Base-by-base conservation (phyloP, 1,140 invertebrate genomes). In the Papilio glaucus region DNA sequence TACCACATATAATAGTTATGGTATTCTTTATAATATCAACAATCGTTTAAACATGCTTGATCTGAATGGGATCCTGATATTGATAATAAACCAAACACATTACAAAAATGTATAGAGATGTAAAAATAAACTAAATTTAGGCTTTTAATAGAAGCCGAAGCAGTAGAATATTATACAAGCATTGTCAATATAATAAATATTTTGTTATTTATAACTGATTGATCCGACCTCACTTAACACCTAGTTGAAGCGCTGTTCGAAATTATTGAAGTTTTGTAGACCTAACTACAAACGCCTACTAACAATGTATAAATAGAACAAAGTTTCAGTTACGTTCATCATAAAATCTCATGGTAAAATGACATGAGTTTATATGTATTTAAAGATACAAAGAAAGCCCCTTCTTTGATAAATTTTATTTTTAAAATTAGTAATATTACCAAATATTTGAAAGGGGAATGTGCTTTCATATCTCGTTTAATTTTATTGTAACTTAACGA, bases 401-500 rank as follows among this genome's bases (percentile, higher is more conserved):
- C n/a, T n/a, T n/a, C n/a, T n/a, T n/a, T n/a, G n/a, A n/a, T n/a
- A n/a, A n/a, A n/a, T n/a, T n/a, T n/a, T n/a, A n/a, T n/a, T n/a
- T n/a, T n/a, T n/a, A n/a, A 75, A 82, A 78, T 78, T 78, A 80
- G 75, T 72, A 73, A 76, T 45, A 80, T 80, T 77, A 79, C n/a
- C 0, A 63, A 67, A 75, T 62, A 62, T 41, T 67, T 24, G 13
- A 39, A 60, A 70, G 62, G 71, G 38, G 39, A 72, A 69, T 70
- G 62, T 8, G 39, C 26, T 45, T 5, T 73, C 70, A 62, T 72
- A 72, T 45, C 38, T 77, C 49, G 76, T 71, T 74, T 73, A 72
- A 45, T 69, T 72, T 29, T 15, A 45, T 33, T 73, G 57, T 72
- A 72, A 39, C 65, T 73, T 71, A 57, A 73, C 39, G 24, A 53